phyloP scores from a whole-genome alignment of 1,140 invertebrate genomes.

The Papilio polytes region DNA sequence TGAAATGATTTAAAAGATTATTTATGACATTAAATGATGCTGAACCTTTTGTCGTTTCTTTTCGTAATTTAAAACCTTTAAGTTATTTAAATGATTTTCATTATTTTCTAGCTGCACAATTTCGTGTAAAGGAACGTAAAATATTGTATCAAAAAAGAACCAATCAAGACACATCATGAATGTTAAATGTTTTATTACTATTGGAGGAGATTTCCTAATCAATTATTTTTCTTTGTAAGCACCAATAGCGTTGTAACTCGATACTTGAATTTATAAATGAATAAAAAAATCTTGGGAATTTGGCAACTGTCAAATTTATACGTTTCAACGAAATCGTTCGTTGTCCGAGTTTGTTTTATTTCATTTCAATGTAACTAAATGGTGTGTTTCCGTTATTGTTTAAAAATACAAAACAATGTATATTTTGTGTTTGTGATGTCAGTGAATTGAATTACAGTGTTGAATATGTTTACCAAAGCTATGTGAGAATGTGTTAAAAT shows the following conservation, averaged over 20 bases:
- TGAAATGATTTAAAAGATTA: not conserved
- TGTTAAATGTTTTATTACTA: slow-evolving; percentile 73
- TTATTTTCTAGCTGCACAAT: not conserved
- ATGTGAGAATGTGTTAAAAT: slow-evolving; percentile 74
- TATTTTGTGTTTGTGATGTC: slow-evolving; percentile 50
- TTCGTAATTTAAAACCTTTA: not conserved
- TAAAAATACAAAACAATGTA: slow-evolving; percentile 42
- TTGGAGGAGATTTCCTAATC: slow-evolving; percentile 59
- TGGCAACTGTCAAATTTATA: slow-evolving; percentile 69
- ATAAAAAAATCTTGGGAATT: slow-evolving; percentile 53
- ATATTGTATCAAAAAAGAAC: slow-evolving; percentile 45
- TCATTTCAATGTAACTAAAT: slow-evolving; percentile 38
- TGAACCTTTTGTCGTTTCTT: not conserved
- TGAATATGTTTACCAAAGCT: slow-evolving; percentile 51
- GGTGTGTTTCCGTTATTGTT: slow-evolving; percentile 28
- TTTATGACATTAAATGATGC: not conserved
- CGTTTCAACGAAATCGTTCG: slow-evolving; percentile 60
- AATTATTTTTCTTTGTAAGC: slow-evolving; percentile 45
- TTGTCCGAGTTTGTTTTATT: slow-evolving; percentile 59
- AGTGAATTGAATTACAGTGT: slow-evolving; percentile 52
- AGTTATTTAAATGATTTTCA: not conserved
- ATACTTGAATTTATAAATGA: slow-evolving; percentile 39
- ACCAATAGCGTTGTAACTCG: slow-evolving; percentile 54
- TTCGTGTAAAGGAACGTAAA: slow-evolving; percentile 48
- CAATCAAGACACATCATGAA: slow-evolving; percentile 58